phyloP scores from a whole-genome alignment of 2,888 invertebrate genomes.

The Hypsopygia costalis region DNA sequence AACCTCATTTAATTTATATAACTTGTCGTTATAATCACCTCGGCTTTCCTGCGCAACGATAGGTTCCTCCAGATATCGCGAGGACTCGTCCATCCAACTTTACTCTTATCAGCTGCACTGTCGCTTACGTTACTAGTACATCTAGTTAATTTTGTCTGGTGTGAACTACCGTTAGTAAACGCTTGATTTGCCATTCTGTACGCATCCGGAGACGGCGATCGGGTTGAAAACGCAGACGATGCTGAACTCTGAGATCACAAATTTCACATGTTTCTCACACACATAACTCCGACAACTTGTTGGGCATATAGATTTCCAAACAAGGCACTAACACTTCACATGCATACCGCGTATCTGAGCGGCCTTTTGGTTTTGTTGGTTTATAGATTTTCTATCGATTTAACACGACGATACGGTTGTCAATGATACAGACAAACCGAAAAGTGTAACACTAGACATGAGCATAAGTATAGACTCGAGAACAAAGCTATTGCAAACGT shows the following conservation, averaged over 20 bases:
- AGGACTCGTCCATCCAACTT: slow-evolving; percentile 73
- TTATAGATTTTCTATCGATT: slow-evolving; percentile 29
- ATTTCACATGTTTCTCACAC: slow-evolving; percentile 34
- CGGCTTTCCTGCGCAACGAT: slow-evolving; percentile 67
- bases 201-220: slow-evolving; percentile 33
- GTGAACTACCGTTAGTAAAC: slow-evolving; percentile 46
- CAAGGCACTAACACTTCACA: slow-evolving; percentile 28
- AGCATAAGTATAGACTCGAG: background rate
- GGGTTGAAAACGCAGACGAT: slow-evolving; percentile 12
- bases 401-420: slow-evolving; percentile 19
- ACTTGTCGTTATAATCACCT: slow-evolving; percentile 45
- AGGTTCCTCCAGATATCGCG: slow-evolving; percentile 75
- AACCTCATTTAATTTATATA: background rate
- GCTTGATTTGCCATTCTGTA: slow-evolving; percentile 62
- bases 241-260: slow-evolving; percentile 23
- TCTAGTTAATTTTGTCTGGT: slow-evolving; percentile 59
- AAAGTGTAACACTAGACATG: slow-evolving; percentile 6
- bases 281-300: slow-evolving; percentile 35
- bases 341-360: slow-evolving; percentile 26
- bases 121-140: slow-evolving; percentile 70
- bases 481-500: background rate
- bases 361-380: slow-evolving; percentile 31
- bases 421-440: background rate
- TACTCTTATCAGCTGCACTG: slow-evolving; percentile 59
- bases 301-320: slow-evolving; percentile 29